Percentiles rank a stretch among this genome's conserved stretches.
Conservation (phyloP, 2,113 vertebrate species). For the Gymnobelideus leadbeateri region DNA sequence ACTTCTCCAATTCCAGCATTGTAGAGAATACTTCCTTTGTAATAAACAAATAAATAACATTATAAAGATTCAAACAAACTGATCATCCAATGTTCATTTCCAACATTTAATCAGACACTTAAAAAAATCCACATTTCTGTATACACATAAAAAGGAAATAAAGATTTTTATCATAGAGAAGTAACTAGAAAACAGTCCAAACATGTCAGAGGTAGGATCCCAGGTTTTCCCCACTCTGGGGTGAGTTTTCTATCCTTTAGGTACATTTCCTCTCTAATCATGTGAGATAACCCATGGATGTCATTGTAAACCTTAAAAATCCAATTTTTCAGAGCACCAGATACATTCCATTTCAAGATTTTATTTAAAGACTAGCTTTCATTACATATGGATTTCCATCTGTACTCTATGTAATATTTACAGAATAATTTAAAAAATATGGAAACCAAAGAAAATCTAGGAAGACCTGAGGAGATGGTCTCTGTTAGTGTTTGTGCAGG, state of each 20-base stretch:
- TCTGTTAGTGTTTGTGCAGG: background rate
- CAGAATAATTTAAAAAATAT: conserved; percentile 28
- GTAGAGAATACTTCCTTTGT: conserved; percentile 86
- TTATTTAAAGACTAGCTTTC: conserved; percentile 3
- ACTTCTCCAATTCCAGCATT: conserved; percentile 87
- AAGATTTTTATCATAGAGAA: background rate
- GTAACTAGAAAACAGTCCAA: background rate
- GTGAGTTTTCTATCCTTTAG: background rate
- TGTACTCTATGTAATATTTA: background rate
- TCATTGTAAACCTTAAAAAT: background rate
- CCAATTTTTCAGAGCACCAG: conserved; percentile 13
- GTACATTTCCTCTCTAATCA: background rate
- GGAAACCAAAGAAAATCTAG: background rate
- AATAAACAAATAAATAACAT: background rate
- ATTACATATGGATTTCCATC: background rate
- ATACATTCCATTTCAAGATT: conserved; percentile 40
- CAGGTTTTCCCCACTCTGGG: background rate
- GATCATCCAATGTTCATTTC: conserved; percentile 12
- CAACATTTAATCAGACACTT: background rate
- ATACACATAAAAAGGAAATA: background rate
- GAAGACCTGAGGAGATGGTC: background rate
- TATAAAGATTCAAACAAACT: conserved; percentile 33
- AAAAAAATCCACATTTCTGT: background rate
- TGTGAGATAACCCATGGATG: background rate
- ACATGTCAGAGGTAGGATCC: background rate